Conservation (phyloP, 2,797 vertebrate genomes). For the Sitta carolinensis region DNA sequence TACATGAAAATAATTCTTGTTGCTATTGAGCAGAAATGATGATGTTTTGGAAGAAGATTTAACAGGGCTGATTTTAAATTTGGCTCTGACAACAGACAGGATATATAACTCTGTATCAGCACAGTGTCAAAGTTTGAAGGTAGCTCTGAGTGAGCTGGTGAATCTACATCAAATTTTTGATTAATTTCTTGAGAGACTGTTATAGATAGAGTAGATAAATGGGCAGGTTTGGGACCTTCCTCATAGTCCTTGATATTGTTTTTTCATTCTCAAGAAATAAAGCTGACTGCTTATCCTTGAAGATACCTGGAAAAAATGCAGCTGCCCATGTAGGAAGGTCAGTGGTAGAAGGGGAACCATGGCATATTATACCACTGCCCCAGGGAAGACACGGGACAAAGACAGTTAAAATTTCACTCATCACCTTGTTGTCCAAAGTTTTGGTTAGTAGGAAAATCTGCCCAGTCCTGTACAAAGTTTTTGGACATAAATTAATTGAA, state of each 20-base stretch:
- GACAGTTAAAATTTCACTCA: neutral
- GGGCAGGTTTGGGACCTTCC: neutral
- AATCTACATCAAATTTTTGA: neutral
- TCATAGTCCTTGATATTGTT: neutral
- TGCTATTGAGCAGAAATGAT: neutral
- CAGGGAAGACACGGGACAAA: neutral
- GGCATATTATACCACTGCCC: neutral
- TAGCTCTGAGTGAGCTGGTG: neutral
- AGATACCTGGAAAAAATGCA: neutral
- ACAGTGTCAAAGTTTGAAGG: neutral
- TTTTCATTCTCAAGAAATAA: neutral
- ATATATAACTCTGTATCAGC: neutral
- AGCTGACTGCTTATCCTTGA: neutral
- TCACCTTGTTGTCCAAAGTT: neutral
- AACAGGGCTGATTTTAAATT: neutral
- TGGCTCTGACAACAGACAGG: neutral
- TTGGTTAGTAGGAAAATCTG: neutral
- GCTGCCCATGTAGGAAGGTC: neutral
- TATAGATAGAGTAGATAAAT: neutral
- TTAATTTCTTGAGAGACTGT: neutral
- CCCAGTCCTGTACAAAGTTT: neutral
- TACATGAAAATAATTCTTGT: neutral
- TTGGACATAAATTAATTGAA: neutral
- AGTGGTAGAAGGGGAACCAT: neutral
- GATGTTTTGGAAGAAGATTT: neutral